These are phyloP conservation scores for Struthidea cinerea DNA, from an alignment of 2,113 vertebrate species.

Conservation along the genomic window DNA sequence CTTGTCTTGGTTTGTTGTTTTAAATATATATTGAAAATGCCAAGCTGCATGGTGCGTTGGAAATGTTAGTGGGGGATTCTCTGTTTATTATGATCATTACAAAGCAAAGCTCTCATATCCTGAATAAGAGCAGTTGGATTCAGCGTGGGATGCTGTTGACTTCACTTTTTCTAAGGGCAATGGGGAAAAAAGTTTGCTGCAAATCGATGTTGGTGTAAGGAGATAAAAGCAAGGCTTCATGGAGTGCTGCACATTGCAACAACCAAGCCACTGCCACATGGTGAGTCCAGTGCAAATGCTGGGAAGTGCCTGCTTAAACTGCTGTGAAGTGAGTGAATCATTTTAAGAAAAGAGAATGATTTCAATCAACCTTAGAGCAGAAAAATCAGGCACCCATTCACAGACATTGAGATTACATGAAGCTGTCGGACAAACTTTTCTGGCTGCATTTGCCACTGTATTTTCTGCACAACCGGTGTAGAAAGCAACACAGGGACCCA, in stretches of 20 bases:
- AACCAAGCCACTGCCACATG: background rate
- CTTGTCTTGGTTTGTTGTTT: conserved; percentile 72
- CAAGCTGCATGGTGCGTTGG: background rate
- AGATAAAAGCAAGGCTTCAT: background rate
- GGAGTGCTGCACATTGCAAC: background rate
- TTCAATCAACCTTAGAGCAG: background rate
- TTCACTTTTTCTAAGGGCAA: conserved; percentile 27
- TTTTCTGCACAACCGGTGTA: background rate
- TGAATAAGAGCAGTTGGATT: background rate
- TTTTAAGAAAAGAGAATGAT: background rate
- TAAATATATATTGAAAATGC: conserved; percentile 75
- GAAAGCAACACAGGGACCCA: background rate
- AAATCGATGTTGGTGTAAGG: background rate
- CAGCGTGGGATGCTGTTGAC: background rate
- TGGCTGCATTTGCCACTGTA: rapidly evolving
- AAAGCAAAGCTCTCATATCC: background rate
- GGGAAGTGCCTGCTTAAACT: background rate
- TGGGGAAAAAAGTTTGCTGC: conserved; percentile 26
- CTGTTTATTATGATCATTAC: conserved; percentile 43
- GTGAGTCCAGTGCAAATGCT: background rate
- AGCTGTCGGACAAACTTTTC: background rate
- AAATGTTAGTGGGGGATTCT: conserved; percentile 54
- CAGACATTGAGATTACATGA: background rate
- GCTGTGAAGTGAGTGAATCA: background rate
- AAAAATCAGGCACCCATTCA: background rate